Conservation (phyloP, 2,113 vertebrate genomes). For the Halichoeres trimaculatus region DNA sequence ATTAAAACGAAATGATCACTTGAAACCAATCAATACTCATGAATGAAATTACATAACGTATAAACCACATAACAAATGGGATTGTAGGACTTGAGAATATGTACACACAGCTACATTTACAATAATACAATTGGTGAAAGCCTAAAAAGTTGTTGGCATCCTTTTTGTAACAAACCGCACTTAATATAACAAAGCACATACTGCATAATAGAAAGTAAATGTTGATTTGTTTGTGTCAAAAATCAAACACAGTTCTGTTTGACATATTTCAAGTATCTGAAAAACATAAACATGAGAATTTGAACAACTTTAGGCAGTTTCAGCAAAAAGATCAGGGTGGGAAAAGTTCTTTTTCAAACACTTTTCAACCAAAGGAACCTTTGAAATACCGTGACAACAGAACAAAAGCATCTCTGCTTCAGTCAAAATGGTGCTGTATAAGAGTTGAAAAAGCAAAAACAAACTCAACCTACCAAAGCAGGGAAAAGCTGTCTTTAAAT, state of each 20-base stretch:
- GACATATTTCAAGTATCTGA: constrained; percentile 66
- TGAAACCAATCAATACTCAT: constrained; percentile 57
- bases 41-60: constrained; percentile 63
- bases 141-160: constrained; percentile 59
- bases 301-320: constrained; percentile 31
- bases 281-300: constrained; percentile 23
- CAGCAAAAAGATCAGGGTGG: constrained; percentile 24
- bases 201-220: constrained; percentile 54
- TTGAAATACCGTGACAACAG: constrained; percentile 46
- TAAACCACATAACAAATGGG: constrained; percentile 73
- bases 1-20: constrained; percentile 57
- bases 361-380: constrained; percentile 27
- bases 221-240: constrained; percentile 45
- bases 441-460: constrained; percentile 11
- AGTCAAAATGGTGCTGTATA: constrained; percentile 19
- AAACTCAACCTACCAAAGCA: too few relatives aligned
- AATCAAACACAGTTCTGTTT: constrained; percentile 46
- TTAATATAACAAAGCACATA: constrained; percentile 74
- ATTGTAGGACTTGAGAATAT: constrained; percentile 74
- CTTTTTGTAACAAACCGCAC: constrained; percentile 71
- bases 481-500: not conserved
- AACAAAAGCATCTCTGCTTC: constrained; percentile 24
- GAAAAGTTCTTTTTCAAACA: constrained; percentile 32
- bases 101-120: constrained; percentile 83
- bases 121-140: constrained; percentile 76